Conservation (phyloP, 2,797 vertebrate species). For the Tachyglossus aculeatus region DNA sequence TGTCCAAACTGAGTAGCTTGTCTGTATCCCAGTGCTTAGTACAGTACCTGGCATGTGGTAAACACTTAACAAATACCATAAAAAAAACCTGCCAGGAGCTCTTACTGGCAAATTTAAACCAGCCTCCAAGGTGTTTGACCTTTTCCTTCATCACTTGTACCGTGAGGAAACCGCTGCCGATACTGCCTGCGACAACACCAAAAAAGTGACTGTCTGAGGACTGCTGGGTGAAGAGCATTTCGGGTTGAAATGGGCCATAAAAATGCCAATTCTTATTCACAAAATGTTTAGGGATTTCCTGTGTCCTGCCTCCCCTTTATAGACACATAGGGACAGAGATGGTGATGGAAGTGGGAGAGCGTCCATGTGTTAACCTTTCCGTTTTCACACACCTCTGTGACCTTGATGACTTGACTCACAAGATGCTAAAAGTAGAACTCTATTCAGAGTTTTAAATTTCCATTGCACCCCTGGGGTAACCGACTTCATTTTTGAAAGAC, state of each 20-base stretch:
- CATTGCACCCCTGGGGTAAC: not conserved
- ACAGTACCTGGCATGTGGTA: too few species aligned
- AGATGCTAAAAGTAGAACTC: not conserved
- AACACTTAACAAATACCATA: too few species aligned
- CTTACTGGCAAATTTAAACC: too few species aligned
- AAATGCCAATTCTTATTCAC: not conserved
- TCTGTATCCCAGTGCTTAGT: too few species aligned
- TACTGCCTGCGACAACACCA: not conserved
- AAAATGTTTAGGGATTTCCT: not conserved
- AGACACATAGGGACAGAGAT: not conserved
- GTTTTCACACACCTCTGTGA: not conserved
- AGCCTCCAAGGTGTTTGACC: not conserved
- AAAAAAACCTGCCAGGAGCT: too few species aligned
- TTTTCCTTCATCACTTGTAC: not conserved
- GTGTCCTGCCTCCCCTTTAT: not conserved
- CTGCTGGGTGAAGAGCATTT: not conserved
- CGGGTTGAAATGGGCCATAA: not conserved
- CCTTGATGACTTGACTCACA: not conserved
- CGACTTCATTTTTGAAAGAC: not conserved
- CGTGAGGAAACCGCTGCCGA: not conserved
- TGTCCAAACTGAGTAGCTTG: too few species aligned
- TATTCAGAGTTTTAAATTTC: not conserved
- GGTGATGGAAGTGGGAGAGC: not conserved
- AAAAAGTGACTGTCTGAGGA: too few species aligned
- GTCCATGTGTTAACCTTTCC: not conserved